Percentiles rank a stretch among this genome's conserved stretches.
Conservation (phyloP, 2,888 invertebrate genomes). For the Artemia sp. region DNA sequence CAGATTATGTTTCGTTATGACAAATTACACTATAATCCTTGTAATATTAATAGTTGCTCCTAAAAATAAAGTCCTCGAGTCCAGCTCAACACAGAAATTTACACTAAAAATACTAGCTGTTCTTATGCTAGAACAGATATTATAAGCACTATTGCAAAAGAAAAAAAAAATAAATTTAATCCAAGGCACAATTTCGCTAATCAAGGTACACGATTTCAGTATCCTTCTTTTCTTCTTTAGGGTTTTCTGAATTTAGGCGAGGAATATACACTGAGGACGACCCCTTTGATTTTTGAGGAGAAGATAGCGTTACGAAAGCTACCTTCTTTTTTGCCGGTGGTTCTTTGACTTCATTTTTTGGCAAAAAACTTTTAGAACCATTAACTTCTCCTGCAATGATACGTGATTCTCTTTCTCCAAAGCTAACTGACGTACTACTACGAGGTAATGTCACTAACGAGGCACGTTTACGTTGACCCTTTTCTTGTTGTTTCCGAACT, state of each 20-base stretch:
- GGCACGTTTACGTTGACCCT: background rate
- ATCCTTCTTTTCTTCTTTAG: background rate
- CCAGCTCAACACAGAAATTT: too few species aligned
- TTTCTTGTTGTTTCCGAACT: background rate
- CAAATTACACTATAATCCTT: too few species aligned
- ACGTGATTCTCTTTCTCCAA: background rate
- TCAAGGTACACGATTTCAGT: background rate
- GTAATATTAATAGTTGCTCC: too few species aligned
- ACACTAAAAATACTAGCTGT: too few species aligned
- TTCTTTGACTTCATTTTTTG: background rate
- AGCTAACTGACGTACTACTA: background rate
- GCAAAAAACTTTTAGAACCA: background rate
- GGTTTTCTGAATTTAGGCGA: background rate
- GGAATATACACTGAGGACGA: background rate
- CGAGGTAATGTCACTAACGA: conserved; percentile 4
- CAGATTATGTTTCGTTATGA: too few species aligned
- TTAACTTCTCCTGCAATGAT: background rate
- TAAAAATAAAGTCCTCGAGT: too few species aligned
- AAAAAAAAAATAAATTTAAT: background rate
- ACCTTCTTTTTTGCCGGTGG: background rate
- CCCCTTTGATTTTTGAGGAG: conserved; percentile 6
- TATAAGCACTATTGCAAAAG: background rate
- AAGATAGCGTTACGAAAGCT: background rate
- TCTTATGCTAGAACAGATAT: too few species aligned
- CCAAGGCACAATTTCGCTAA: background rate